phyloP scores from a whole-genome alignment of 2,113 vertebrate species.

The Solea solea region DNA sequence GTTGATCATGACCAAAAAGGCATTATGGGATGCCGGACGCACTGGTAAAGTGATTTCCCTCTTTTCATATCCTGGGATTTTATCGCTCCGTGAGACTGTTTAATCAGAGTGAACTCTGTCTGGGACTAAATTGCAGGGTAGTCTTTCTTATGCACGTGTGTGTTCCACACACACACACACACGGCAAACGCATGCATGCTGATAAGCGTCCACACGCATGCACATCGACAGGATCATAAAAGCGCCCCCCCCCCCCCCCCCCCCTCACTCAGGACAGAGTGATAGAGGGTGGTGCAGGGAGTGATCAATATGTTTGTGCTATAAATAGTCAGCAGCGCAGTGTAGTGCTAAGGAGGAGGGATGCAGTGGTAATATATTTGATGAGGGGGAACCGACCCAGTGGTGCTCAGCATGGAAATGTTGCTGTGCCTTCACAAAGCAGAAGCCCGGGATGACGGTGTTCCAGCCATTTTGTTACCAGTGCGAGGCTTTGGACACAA shows the following conservation, averaged over 20 bases:
- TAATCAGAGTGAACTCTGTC: constrained; percentile 73
- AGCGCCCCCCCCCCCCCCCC: constrained; percentile 4
- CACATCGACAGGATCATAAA: constrained; percentile 36
- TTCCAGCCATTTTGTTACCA: constrained; percentile 53
- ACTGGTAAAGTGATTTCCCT: constrained; percentile 41
- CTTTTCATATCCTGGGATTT: constrained; percentile 64
- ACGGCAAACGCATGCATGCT: neutral
- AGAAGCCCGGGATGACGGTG: constrained; percentile 13
- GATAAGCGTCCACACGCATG: neutral
- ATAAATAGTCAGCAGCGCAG: constrained; percentile 78
- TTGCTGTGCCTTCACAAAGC: constrained; percentile 57
- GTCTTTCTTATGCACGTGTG: constrained; percentile 13
- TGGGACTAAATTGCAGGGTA: constrained; percentile 63
- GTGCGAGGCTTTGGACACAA: constrained; percentile 4
- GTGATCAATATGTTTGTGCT: constrained; percentile 84
- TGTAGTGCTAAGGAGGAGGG: constrained; percentile 73
- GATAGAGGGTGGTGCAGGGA: constrained; percentile 73
- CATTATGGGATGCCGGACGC: neutral
- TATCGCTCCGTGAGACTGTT: constrained; percentile 65
- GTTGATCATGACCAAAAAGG: constrained; percentile 16
- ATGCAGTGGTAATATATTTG: constrained; percentile 80
- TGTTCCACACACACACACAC: constrained; percentile 1
- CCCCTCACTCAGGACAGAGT: constrained; percentile 55
- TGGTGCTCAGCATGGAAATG: constrained; percentile 65
- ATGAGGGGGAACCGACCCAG: constrained; percentile 61